Evolutionary conservation across 2,888 invertebrate species (phyloP).

Genomic region (Alloplasta piceator): DNA sequence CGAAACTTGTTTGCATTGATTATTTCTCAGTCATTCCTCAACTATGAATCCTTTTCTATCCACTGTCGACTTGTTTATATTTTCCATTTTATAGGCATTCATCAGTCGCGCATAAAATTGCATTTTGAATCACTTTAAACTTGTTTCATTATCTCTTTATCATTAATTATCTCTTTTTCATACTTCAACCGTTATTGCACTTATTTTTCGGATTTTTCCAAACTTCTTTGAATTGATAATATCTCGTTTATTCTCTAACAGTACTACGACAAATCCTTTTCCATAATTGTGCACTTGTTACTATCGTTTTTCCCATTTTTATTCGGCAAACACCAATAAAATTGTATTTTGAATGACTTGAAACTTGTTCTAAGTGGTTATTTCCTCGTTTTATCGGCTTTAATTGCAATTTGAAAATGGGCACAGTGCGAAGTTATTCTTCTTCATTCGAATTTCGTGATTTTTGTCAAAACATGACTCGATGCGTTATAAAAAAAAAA

Average conservation of each 20-base stretch:
- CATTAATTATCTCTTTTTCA: not conserved
- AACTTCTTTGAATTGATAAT: not conserved
- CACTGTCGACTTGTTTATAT: not conserved
- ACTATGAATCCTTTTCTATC: not conserved
- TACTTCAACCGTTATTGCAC: not conserved
- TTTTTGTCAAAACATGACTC: too few species aligned
- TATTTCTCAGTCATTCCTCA: not conserved
- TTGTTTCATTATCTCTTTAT: not conserved
- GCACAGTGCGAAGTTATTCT: not conserved
- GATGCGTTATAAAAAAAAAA: not conserved
- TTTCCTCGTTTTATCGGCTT: not conserved
- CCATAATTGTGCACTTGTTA: not conserved
- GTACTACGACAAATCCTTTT: not conserved
- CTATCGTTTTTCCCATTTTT: not conserved
- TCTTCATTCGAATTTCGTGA: not conserved
- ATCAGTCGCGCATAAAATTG: too few species aligned
- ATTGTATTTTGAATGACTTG: not conserved
- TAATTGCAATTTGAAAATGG: not conserved
- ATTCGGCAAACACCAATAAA: not conserved
- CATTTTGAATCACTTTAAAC: not conserved
- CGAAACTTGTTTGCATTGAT: not conserved
- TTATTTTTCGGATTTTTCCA: not conserved
- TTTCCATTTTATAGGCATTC: not conserved
- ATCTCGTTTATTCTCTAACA: not conserved
- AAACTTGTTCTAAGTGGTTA: not conserved